A percentile compares a stretch with the other conserved stretches of the same genome.
These are phyloP conservation scores for Eupithecia dodoneata DNA, from an alignment of 2,888 invertebrate species.

Conservation along the genomic window DNA sequence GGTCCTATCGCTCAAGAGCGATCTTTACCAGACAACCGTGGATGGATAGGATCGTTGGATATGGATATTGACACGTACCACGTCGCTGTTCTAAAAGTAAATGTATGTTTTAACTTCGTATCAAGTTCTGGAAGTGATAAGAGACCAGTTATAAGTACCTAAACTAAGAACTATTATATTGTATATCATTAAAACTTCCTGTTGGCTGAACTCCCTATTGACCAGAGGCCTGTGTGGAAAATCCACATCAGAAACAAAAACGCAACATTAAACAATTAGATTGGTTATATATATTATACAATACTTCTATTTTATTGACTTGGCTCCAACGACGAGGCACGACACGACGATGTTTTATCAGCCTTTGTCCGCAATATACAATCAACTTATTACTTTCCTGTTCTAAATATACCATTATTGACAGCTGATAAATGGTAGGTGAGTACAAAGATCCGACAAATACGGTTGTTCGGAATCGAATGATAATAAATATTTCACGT, in stretches of 20 bases:
- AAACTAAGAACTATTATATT: not conserved
- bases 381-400: not conserved
- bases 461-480: not conserved
- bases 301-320: not conserved
- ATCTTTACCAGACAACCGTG: too few relatives aligned
- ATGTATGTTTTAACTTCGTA: too few relatives aligned
- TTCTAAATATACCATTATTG: slow-evolving; percentile 1
- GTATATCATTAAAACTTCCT: not conserved
- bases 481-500: not conserved
- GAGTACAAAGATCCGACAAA: not conserved
- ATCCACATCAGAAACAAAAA: not conserved
- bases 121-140: too few relatives aligned
- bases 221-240: not conserved
- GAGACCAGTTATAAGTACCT: too few relatives aligned
- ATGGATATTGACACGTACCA: not conserved
- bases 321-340: not conserved
- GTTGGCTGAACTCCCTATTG: not conserved
- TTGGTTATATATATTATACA: not conserved
- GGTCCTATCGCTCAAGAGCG: too few relatives aligned
- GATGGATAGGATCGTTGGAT: too few relatives aligned
- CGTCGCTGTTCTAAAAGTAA: not conserved
- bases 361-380: not conserved
- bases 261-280: not conserved
- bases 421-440: not conserved
- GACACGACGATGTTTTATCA: slow-evolving; percentile 7